These are phyloP conservation scores for Lithosia quadra DNA, from an alignment of 2,888 invertebrate species.

Conservation along the genomic window DNA sequence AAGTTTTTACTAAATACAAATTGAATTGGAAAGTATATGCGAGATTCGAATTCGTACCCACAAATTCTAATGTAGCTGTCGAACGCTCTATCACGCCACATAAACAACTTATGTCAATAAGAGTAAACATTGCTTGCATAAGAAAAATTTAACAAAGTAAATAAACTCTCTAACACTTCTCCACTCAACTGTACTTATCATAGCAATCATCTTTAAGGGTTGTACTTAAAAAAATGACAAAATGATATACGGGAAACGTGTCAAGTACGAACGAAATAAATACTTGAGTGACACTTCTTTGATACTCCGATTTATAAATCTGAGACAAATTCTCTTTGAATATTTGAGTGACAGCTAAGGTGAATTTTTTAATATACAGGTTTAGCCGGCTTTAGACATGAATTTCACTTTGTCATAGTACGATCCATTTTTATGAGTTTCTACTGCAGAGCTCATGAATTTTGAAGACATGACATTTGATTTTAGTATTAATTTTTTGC, in stretches of 20 bases:
- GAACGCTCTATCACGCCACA: not conserved
- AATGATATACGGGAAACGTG: slow-evolving; percentile 66
- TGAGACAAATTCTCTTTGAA: slow-evolving; percentile 58
- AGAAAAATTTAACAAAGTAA: not conserved
- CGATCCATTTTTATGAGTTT: slow-evolving; percentile 14
- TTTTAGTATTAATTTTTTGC: not conserved
- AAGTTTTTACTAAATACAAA: not conserved
- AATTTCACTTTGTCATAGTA: slow-evolving; percentile 17
- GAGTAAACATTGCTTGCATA: not conserved
- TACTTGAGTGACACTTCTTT: slow-evolving; percentile 76
- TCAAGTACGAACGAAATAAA: slow-evolving; percentile 68
- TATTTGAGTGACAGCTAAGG: slow-evolving; percentile 34
- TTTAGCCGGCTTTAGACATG: slow-evolving; percentile 26
- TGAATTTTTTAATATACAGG: slow-evolving; percentile 28
- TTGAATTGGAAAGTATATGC: not conserved
- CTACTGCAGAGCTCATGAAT: not conserved
- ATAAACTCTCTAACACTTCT: slow-evolving; percentile 27
- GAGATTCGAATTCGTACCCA: not conserved
- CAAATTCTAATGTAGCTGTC: not conserved
- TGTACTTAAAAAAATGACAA: slow-evolving; percentile 68
- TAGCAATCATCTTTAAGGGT: slow-evolving; percentile 60
- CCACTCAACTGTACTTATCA: slow-evolving; percentile 60
- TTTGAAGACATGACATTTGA: not conserved
- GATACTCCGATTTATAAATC: slow-evolving; percentile 64
- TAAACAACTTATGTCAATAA: not conserved